Percentiles rank a stretch among this genome's conserved stretches.
Conservation (phyloP, 2,888 invertebrate genomes). For the Eulithis prunata region DNA sequence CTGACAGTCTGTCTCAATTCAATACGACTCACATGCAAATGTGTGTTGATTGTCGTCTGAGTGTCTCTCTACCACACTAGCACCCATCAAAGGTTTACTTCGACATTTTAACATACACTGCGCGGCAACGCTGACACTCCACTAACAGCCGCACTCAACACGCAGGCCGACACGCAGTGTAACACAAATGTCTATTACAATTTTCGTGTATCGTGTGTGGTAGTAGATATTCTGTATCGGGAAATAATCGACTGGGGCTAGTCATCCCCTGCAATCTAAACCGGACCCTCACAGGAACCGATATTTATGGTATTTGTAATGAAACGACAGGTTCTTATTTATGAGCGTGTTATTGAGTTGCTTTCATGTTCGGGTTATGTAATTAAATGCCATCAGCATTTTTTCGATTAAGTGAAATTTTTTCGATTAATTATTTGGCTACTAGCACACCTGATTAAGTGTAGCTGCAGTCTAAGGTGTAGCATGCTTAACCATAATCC, state of each 20-base stretch:
- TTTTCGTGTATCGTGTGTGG: too few species aligned
- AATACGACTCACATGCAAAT: constrained; percentile 78
- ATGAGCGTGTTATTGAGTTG: constrained; percentile 15
- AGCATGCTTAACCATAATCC: too few species aligned
- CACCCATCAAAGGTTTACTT: too few species aligned
- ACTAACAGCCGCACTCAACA: too few species aligned
- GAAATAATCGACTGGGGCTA: constrained; percentile 66
- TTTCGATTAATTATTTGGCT: too few species aligned
- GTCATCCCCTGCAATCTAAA: constrained; percentile 34
- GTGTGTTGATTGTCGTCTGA: constrained; percentile 68
- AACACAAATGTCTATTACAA: too few species aligned
- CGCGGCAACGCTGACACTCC: too few species aligned
- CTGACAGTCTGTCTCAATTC: constrained; percentile 70
- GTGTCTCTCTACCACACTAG: too few species aligned
- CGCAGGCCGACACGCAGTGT: too few species aligned
- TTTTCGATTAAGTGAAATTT: constrained; percentile 18
- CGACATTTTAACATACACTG: too few species aligned
- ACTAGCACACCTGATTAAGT: too few species aligned
- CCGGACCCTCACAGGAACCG: constrained; percentile 26
- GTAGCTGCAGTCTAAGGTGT: too few species aligned
- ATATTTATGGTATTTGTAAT: constrained; percentile 37
- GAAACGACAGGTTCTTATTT: constrained; percentile 31
- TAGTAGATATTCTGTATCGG: constrained; percentile 49
- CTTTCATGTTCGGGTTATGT: constrained; percentile 16
- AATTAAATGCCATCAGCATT: constrained; percentile 21